A percentile compares a stretch with the other conserved stretches of the same genome.
phyloP scores from a whole-genome alignment of 2,797 vertebrate genomes.

The Hypotaenidia okinawae region DNA sequence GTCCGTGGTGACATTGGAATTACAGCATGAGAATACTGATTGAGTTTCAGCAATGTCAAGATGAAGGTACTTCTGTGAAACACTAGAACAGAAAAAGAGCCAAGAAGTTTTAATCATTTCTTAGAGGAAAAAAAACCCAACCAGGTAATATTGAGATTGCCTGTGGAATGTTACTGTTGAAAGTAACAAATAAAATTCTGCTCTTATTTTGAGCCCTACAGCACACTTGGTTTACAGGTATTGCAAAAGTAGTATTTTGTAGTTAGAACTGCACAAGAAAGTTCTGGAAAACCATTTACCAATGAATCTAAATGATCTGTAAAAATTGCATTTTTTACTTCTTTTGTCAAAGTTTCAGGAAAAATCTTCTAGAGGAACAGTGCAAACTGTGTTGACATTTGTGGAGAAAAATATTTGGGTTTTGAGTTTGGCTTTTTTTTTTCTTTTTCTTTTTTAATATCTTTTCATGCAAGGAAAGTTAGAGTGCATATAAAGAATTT shows the following conservation, averaged over 20 bases:
- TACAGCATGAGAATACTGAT: conserved; percentile 9
- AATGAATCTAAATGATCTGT: neutral
- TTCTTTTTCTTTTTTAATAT: no score
- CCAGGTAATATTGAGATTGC: neutral
- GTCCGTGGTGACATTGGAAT: conserved; percentile 8
- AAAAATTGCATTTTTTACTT: neutral
- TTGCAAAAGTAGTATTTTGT: neutral
- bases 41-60: conserved; percentile 31
- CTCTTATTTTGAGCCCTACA: neutral
- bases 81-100: neutral
- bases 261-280: neutral
- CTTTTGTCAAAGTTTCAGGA: neutral
- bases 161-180: neutral
- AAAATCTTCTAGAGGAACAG: neutral
- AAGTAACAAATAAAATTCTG: neutral
- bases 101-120: neutral
- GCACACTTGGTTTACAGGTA: neutral
- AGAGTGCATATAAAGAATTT: neutral
- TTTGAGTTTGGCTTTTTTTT: neutral
- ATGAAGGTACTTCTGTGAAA: conserved; percentile 16
- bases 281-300: neutral
- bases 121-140: neutral
- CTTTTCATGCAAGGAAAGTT: neutral
- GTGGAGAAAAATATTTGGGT: neutral
- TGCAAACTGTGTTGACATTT: neutral